Base-by-base conservation (phyloP, 2,888 invertebrate genomes). In the Andrena haemorrhoa region DNA sequence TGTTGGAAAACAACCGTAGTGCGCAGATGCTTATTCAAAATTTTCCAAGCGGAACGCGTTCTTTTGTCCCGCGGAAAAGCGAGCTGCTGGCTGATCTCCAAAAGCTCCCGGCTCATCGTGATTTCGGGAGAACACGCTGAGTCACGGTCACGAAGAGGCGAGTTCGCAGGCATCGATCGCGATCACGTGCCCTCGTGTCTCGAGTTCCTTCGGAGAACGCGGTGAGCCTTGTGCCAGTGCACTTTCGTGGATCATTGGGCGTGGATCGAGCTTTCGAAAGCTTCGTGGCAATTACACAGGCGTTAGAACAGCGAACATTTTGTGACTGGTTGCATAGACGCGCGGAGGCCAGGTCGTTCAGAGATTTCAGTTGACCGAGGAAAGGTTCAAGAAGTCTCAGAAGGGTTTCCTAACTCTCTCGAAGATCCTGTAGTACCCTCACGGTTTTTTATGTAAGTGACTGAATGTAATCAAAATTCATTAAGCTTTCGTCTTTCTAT, bases 121-220 rank as follows among this genome's bases (percentile, higher is more conserved):
- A 66, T 81, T 88, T 86, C 76, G 86, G 87, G 87, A 90, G 86
- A 91, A 90, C 79, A 87, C 88, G 89, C 89, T 92, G 91, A 92
- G 89, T 92, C 92, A 91, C 77, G 82, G 78, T 82, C 86, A 87
- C 89, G 80, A 88, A 89, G 85, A 89, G 77, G 75, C 78, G 72
- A 83, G 79, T 85, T 75, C 82, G 80, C 87, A 83, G 75, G 84
- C 86, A 84, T 86, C 87, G 84, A 86, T 85, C 79, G 83, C 69
- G 82, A 91, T 90, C 91, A 90, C 90, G 91, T 89, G 88, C 72
- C 79, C 51, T 31, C 20, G 31, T 72, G 75, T 68, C 53, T 76
- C 73, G 61, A 68, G 84, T 65, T 70, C 53, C 31, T 26, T 75
- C 69, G 26, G 33, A n/a, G 49, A 35, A 72, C 63, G 29, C 41